A percentile compares a stretch with the other conserved stretches of the same genome.
Evolutionary conservation across 2,888 invertebrate genomes (phyloP).

Genomic region (Pyrgus malvae): DNA sequence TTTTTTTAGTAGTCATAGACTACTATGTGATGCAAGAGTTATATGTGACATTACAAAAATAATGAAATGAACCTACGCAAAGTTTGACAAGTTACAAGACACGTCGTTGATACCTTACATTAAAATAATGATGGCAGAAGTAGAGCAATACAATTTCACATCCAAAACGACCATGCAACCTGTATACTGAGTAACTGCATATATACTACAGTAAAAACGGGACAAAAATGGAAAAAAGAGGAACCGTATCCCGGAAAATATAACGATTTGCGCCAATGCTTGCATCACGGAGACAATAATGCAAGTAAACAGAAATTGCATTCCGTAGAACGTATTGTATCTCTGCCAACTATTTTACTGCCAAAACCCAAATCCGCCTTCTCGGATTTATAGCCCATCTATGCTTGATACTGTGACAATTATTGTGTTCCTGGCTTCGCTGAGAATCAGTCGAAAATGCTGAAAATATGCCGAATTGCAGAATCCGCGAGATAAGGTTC

Average conservation of each 20-base stretch:
- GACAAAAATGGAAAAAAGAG: not conserved
- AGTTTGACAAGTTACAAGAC: too few species aligned
- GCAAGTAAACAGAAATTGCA: constrained; percentile 63
- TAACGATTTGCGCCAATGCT: constrained; percentile 22
- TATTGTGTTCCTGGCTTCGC: constrained; percentile 28
- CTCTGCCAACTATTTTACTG: constrained; percentile 60
- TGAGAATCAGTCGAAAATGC: constrained; percentile 13
- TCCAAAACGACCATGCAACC: too few species aligned
- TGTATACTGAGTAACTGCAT: not conserved
- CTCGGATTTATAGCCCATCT: constrained; percentile 47
- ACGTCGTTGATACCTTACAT: too few species aligned
- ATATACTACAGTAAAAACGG: not conserved
- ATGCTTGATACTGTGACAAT: constrained; percentile 41
- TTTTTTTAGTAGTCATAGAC: too few species aligned
- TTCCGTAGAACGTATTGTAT: constrained; percentile 44
- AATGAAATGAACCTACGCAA: not conserved
- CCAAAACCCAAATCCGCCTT: constrained; percentile 54
- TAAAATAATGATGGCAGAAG: too few species aligned
- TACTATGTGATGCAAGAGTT: too few species aligned
- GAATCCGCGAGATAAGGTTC: not conserved
- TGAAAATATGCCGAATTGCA: not conserved
- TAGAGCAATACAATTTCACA: too few species aligned
- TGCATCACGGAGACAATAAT: constrained; percentile 47
- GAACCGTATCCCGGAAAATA: constrained; percentile 11
- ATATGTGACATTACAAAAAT: too few species aligned